Base-by-base conservation (phyloP, 2,797 vertebrate genomes). In the Acanthopagrus latus region DNA sequence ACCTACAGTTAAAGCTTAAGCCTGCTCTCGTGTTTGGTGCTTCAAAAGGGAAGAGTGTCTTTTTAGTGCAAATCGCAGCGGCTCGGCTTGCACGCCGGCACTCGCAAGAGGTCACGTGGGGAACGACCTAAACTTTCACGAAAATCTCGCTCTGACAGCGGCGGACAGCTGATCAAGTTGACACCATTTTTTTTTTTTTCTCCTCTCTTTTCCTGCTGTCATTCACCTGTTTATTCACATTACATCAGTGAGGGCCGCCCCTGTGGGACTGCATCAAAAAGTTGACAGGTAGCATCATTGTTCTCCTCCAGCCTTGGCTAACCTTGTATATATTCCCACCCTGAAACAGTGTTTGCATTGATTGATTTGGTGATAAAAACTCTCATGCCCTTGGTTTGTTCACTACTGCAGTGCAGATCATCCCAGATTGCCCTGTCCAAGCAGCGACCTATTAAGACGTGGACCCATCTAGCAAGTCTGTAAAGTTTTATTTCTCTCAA, bases 21-120 rank as follows among this genome's bases (percentile, higher is more conserved):
- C 63, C 73, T 48, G 55, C 73, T 87, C 73, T 81, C n/a, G 25
- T 55, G 27, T 76, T 27, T 27, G 66, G 44, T 0, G 70, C 86
- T 78, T 91, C 87, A 87, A 90, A 92, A 90, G 54, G n/a, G 5
- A 71, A 71, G 43, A 29, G 48, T 64, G 64, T 67, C 83, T 91
- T 91, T 92, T 86, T 88, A 77, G 78, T 91, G 81, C 86, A 91
- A 93, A 94, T 92, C 74, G 33, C 74, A 82, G 76, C 44, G n/a
- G n/a, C n/a, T n/a, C n/a, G n/a, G n/a, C n/a, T n/a, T n/a, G n/a
- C n/a, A n/a, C n/a, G n/a, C n/a, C n/a, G n/a, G n/a, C n/a, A n/a
- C n/a, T 63, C 54, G 62, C 54, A 55, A 48, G 67, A 87, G 89
- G 89, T 91, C 87, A 76, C 54, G 11, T 47, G 3, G 27, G 59